Base-by-base conservation (phyloP, 2,888 invertebrate genomes). In the Aleiodes testaceus region DNA sequence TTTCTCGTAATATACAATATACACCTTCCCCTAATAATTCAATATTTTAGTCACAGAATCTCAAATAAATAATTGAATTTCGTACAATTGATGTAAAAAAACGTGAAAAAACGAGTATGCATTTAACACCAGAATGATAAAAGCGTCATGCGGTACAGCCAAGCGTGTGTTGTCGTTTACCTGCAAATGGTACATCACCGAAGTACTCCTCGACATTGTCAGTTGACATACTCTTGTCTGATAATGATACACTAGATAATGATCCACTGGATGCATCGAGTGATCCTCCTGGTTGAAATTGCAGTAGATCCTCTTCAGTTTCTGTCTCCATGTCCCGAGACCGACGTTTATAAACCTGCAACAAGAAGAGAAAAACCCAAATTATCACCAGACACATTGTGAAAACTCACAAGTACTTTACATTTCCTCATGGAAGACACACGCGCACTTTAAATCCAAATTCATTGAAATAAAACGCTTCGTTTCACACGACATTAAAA, bases 251-350 rank as follows among this genome's bases (percentile, higher is more conserved):
- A 84, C 92, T 92, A 78, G 92, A 92, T 70, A 95, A 91, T 7
- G 94, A 94, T 64, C 94, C 94, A 78, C 93, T 93, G 77, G 93
- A 93, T 63, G 89, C 90, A 77, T 90, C 90, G 78, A 88, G 80
- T 66, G 87, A 86, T 69, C 85, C 86, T 72, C 83, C 81, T 66
- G 88, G 89, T 73, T 87, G 88, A 82, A 90, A 90, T 80, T 90
- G 88, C 80, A 91, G 83, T 75, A 89, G 83, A 74, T 89, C 89
- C 82, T 90, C 89, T 74, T 90, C 94, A 1, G 93, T 95, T 87
- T 95, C 94, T 3, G 95, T 95, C 87, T 95, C 95, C 90, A 94
- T 95, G 88, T 95, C 95, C 75, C 93, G 92, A 7, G 95, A 95
- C 77, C 93, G 91, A 79, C 96, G 89, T 87, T 96, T 95, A 89